Evolutionary conservation across 2,113 vertebrate species (phyloP).

Genomic region (Felis catus): F.catus_Fca126_mat1.0 CM031417.1:54088001-54088500

Average conservation of each 20-base stretch:
- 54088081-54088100: not conserved
- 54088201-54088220: not conserved
- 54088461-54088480: not conserved
- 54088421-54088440: not conserved
- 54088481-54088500: not conserved
- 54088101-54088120: not conserved
- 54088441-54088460: not conserved
- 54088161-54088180: not conserved
- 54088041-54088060: conserved; percentile 4
- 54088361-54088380: not conserved
- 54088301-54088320: not conserved
- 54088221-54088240: not conserved
- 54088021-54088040: not conserved
- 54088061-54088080: not conserved
- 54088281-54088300: not conserved
- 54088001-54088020: not conserved
- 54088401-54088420: not conserved
- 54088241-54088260: conserved; percentile 1
- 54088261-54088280: not conserved
- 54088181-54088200: not conserved
- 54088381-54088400: not conserved
- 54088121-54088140: not conserved
- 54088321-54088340: not conserved
- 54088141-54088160: too few relatives aligned
- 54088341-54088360: not conserved